Evolutionary conservation across 2,113 vertebrate genomes (phyloP).

Genomic region (Psophia crepitans): DNA sequence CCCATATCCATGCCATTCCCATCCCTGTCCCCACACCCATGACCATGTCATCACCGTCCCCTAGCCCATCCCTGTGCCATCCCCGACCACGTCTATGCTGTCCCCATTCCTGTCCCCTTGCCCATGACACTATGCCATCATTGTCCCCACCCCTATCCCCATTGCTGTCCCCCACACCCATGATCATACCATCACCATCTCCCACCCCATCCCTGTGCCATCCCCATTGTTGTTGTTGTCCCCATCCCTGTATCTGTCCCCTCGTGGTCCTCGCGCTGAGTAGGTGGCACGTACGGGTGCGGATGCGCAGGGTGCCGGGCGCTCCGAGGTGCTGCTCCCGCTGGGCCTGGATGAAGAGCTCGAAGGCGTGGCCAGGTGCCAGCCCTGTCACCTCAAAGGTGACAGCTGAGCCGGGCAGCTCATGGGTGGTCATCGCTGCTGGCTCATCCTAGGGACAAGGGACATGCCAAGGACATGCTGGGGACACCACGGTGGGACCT

Average conservation of each 20-base stretch:
- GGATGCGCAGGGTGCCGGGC: not conserved
- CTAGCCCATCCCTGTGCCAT: too few relatives aligned
- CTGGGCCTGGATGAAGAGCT: conserved; percentile 35
- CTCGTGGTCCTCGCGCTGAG: accelerated
- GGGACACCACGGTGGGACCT: accelerated
- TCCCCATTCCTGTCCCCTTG: not conserved
- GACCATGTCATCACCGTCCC: not conserved
- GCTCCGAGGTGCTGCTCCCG: not conserved
- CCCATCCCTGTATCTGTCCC: too few relatives aligned
- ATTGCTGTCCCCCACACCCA: not conserved
- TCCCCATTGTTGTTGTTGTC: too few relatives aligned
- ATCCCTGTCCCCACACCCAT: not conserved
- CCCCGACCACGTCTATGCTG: too few relatives aligned
- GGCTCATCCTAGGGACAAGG: not conserved
- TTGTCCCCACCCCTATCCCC: too few relatives aligned
- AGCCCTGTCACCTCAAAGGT: conserved; percentile 38
- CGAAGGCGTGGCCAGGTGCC: not conserved
- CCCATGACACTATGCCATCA: not conserved
- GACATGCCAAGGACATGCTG: not conserved
- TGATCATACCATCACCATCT: too few relatives aligned
- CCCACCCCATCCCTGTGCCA: not conserved
- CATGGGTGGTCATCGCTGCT: not conserved
- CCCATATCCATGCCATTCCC: not conserved
- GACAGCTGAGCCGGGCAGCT: not conserved
- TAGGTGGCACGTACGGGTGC: not conserved